Evolutionary conservation across 2,888 invertebrate genomes (phyloP).

Genomic region (Gandaritis pyraliata): DNA sequence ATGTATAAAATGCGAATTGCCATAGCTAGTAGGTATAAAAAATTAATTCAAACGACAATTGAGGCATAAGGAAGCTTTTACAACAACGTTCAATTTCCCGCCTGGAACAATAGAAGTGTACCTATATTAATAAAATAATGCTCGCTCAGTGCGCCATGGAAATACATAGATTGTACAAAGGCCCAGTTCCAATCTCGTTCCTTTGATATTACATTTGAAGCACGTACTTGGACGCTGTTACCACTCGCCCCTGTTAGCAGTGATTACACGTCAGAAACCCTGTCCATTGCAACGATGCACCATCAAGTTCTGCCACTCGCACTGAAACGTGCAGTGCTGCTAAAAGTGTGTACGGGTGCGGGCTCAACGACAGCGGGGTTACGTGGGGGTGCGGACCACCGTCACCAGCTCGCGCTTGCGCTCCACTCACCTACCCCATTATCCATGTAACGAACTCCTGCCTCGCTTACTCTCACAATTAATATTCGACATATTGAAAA

Average conservation of each 20-base stretch:
- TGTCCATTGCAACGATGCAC: conserved; percentile 59
- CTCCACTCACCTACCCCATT: conserved; percentile 60
- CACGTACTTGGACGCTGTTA: conserved; percentile 53
- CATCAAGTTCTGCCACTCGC: conserved; percentile 59
- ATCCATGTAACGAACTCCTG: conserved; percentile 66
- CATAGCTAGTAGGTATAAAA: background rate
- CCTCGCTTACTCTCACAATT: conserved; percentile 76
- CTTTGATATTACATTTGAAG: conserved; percentile 60
- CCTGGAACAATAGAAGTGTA: conserved; percentile 21
- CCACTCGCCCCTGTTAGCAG: conserved; percentile 49
- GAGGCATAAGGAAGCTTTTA: conserved; percentile 23
- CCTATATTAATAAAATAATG: conserved; percentile 26
- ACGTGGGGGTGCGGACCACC: conserved; percentile 60
- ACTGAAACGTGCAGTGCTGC: conserved; percentile 55
- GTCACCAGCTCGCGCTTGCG: conserved; percentile 68
- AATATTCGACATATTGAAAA: conserved; percentile 64
- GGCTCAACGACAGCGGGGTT: conserved; percentile 43
- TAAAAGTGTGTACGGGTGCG: conserved; percentile 40
- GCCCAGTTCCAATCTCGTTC: conserved; percentile 46
- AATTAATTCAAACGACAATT: conserved; percentile 4
- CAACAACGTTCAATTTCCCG: conserved; percentile 23
- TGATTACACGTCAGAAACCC: conserved; percentile 55
- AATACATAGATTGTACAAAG: conserved; percentile 4
- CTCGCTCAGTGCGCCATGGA: conserved; percentile 13
- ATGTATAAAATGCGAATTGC: no score